Percentiles rank a stretch among this genome's conserved stretches.
phyloP scores from a whole-genome alignment of 2,113 vertebrate species.

The chimpanzee (Pan troglodytes) region NHGRI_mPanTro3-v2.1_pri NC_072413.2:81476501-81477000 shows the following conservation, averaged over 20 bases:
- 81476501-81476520: not conserved
- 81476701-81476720: not conserved
- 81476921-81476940: not conserved
- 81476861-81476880: not conserved
- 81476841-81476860: not conserved
- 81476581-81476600: not conserved
- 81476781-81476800: not conserved
- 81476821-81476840: not conserved
- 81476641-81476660: not conserved
- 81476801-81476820: not conserved
- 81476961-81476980: constrained; percentile 43
- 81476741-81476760: not conserved
- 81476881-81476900: not conserved
- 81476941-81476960: not conserved
- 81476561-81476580: not conserved
- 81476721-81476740: not conserved
- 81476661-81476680: not conserved
- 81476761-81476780: not conserved
- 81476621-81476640: not conserved
- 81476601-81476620: not conserved
- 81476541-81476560: not conserved
- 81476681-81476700: not conserved
- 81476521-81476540: not conserved
- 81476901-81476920: not conserved
- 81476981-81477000: constrained; percentile 68